A percentile compares a stretch with the other conserved stretches of the same genome.
Conservation (phyloP, 2,113 vertebrate species). For the Leucosticte australis region DNA sequence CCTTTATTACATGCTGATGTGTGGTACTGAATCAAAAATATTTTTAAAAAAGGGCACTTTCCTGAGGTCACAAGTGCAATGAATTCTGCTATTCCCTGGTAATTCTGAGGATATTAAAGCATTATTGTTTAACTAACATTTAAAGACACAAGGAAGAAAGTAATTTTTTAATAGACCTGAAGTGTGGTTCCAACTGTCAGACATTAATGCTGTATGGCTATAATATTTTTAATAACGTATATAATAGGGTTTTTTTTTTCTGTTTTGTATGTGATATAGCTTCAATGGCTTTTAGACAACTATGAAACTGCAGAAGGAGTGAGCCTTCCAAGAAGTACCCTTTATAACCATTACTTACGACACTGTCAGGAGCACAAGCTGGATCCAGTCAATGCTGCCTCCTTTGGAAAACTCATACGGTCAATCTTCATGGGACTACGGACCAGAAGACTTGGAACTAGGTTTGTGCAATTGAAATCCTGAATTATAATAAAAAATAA, state of each 20-base stretch:
- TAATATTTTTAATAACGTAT: not conserved
- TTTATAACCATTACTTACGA: conserved; percentile 85
- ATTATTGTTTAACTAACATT: not conserved
- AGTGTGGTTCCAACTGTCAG: not conserved
- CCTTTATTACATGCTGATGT: not conserved
- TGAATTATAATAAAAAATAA: not conserved
- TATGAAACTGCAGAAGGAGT: conserved; percentile 87
- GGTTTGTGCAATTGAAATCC: conserved; percentile 66
- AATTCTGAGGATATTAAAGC: conserved; percentile 8
- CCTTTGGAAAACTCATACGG: conserved; percentile 85
- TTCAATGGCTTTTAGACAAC: conserved; percentile 86
- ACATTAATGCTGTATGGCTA: not conserved
- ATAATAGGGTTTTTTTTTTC: not conserved
- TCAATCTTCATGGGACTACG: conserved; percentile 85
- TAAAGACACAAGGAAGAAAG: not conserved
- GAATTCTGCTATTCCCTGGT: not conserved
- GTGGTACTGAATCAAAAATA: not conserved
- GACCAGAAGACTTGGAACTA: conserved; percentile 84
- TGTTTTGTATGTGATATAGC: conserved; percentile 68
- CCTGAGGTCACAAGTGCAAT: conserved; percentile 12
- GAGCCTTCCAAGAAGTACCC: conserved; percentile 82
- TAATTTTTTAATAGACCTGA: not conserved
- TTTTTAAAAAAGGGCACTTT: not conserved
- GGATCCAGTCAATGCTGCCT: conserved; percentile 85
- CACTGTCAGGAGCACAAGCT: conserved; percentile 86